Evolutionary conservation across 2,113 vertebrate species (phyloP).

Genomic region (Albula goreensis): DNA sequence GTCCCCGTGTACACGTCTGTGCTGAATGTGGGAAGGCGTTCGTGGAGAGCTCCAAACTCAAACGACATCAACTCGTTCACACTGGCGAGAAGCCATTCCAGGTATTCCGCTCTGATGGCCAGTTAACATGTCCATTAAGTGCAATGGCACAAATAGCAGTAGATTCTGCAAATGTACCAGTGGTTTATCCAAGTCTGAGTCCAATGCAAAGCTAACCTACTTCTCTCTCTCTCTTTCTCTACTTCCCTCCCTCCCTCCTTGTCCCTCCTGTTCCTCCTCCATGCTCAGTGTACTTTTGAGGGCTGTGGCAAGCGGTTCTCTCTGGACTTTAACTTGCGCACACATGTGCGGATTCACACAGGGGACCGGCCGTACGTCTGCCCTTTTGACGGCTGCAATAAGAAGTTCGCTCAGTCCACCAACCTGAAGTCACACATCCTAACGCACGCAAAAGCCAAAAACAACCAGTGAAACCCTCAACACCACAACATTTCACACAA

Average conservation of each 20-base stretch:
- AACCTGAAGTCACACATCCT: slow-evolving; percentile 99
- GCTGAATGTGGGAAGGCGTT: slow-evolving; percentile 98
- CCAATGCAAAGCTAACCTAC: neutral
- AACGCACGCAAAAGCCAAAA: slow-evolving; percentile 99
- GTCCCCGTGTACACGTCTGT: slow-evolving; percentile 93
- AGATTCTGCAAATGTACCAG: too few relatives aligned
- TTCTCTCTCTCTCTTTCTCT: neutral
- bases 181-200: neutral
- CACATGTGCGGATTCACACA: slow-evolving; percentile 97
- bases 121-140: too few relatives aligned
- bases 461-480: slow-evolving; percentile 87
- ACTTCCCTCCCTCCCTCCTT: neutral
- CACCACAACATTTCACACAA: slow-evolving; percentile 73
- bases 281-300: slow-evolving; percentile 91
- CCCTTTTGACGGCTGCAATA: slow-evolving; percentile 98
- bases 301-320: slow-evolving; percentile 98
- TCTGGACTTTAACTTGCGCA: slow-evolving; percentile 99
- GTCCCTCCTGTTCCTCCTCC: slow-evolving; percentile 1
- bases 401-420: slow-evolving; percentile 99
- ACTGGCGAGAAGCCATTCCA: slow-evolving; percentile 99
- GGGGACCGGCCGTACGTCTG: slow-evolving; percentile 98
- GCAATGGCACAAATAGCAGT: neutral
- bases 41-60: slow-evolving; percentile 96
- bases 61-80: slow-evolving; percentile 96
- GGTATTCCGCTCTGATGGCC: slow-evolving; percentile 62